Base-by-base conservation (phyloP, 1,140 invertebrate species). In the Sitodiplosis mosellana region DNA sequence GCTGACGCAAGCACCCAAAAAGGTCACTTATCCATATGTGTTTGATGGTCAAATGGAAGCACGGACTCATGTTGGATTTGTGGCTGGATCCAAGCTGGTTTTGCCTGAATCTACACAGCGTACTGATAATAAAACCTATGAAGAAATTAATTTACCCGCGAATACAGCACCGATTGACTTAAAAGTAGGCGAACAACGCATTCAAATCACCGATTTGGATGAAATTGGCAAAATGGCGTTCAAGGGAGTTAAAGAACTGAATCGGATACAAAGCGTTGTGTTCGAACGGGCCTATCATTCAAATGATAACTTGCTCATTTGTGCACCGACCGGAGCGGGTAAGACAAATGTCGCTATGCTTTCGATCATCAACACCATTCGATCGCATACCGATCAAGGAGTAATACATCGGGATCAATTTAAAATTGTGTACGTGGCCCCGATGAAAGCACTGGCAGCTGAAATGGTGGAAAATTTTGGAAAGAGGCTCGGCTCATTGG, bases 301-400 rank as follows among this genome's bases (percentile, higher is more conserved):
- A 8, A 95, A 97, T 64, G 90, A 99, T 59, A 99, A 99, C 67
- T 71, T 99, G 56, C 65, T 99, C 5, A 87, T 96, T 50, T 94
- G 91, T 69, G 92, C 92, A 0, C 92, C 92, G 0, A 96, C 92
- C 1, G 92, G 92, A 17, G 91, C 92, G 4, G 92, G 91, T 45
- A 99, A 99, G 70, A 99, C 96, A 0, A 99, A 99, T 66, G 91
- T 99, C 50, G 96, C 96, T 1, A 77, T 99, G 70, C 68, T 99
- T 15, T 77, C 87, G 6, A 81, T 99, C 37, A 71, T 96, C 0
- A 84, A 94, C 67, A 83, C 91, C 56, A 79, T 99, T 11, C 81
- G 83, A 53, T 78, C 86, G 50, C 81, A 95, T 59, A 79, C 92
- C 43, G 75, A 80, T 51, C 71, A 80, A 51, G 77, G 77, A 47